Conservation (phyloP, 2,113 vertebrate genomes). For the Gymnogyps californianus region DNA sequence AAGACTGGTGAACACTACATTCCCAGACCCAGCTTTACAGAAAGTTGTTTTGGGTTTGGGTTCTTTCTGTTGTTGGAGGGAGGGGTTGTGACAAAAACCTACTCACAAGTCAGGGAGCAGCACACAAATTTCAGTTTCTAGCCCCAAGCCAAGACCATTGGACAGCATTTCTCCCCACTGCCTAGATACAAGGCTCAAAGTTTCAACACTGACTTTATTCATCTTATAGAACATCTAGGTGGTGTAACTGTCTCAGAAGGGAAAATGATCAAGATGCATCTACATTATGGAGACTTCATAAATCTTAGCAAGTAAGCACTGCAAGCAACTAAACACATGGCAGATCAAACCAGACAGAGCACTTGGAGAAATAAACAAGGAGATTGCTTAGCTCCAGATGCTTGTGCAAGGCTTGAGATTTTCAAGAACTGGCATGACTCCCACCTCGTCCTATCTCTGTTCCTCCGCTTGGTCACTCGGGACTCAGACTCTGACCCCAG, state of each 20-base stretch:
- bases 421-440: background rate
- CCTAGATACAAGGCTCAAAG: background rate
- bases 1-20: background rate
- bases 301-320: background rate
- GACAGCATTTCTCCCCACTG: background rate
- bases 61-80: background rate
- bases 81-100: background rate
- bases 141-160: background rate
- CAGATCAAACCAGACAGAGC: background rate
- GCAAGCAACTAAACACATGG: background rate
- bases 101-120: background rate
- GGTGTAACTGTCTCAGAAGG: background rate
- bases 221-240: background rate
- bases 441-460: background rate
- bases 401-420: background rate
- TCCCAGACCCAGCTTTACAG: background rate
- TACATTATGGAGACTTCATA: background rate
- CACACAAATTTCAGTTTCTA: background rate
- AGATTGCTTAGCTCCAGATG: background rate
- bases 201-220: background rate
- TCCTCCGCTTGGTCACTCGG: background rate
- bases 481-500: background rate
- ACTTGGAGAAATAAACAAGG: background rate
- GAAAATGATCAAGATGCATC: background rate
- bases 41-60: fast-evolving